Percentiles rank a stretch among this genome's conserved stretches.
Conservation (phyloP, 1,140 invertebrate species). For the Bombus balteatus region DNA sequence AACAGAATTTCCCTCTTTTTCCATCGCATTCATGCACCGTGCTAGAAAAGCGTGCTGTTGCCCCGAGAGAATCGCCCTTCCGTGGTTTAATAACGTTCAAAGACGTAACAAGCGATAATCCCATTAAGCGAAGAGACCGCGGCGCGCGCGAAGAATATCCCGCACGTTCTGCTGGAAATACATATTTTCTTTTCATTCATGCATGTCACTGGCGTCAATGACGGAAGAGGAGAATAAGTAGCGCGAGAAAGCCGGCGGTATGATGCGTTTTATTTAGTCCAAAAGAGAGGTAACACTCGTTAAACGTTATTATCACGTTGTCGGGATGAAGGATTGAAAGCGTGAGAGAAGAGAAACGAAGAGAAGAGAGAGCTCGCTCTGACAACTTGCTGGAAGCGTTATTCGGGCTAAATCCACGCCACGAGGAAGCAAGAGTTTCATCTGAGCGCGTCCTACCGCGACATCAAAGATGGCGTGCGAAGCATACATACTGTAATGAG, state of each 20-base stretch:
- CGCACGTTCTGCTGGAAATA: neutral
- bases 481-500: conserved; percentile 81
- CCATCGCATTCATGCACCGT: neutral
- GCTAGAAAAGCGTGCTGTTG: neutral
- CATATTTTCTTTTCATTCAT: conserved; percentile 22
- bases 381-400: conserved; percentile 51
- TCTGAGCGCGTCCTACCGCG: conserved; percentile 66
- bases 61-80: neutral
- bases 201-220: neutral
- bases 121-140: neutral
- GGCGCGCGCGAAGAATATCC: neutral
- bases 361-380: neutral
- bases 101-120: conserved; percentile 32
- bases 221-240: neutral
- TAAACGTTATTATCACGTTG: conserved; percentile 66
- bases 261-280: conserved; percentile 33
- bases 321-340: conserved; percentile 29
- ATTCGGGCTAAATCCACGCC: conserved; percentile 52
- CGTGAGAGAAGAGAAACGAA: neutral
- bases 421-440: conserved; percentile 70
- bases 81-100: conserved; percentile 14
- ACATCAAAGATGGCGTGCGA: conserved; percentile 80
- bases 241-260: neutral
- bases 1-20: neutral
- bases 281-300: conserved; percentile 31